Conservation (phyloP, 2,888 invertebrate genomes). For the Acanthosepion esculentum region DNA sequence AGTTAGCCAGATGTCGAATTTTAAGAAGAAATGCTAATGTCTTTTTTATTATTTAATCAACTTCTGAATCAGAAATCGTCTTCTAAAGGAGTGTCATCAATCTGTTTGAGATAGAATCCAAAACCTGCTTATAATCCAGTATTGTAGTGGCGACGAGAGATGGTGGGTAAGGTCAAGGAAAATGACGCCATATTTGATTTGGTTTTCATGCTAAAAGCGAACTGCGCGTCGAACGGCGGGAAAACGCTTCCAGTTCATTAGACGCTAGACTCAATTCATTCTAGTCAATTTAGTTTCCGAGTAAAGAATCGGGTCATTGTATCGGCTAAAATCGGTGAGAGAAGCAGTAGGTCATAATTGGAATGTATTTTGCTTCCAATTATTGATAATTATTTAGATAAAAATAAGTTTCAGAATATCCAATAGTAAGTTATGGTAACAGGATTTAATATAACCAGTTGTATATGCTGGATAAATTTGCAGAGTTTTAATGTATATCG, state of each 20-base stretch:
- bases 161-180: neutral
- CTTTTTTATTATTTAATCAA: too few species aligned
- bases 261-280: neutral
- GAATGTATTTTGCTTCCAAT: constrained; percentile 14
- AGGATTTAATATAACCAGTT: too few species aligned
- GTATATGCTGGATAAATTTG: too few species aligned
- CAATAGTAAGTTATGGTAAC: neutral
- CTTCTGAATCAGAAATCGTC: too few species aligned
- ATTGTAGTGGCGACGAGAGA: neutral
- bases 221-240: neutral
- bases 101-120: too few species aligned
- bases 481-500: too few species aligned
- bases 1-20: too few species aligned
- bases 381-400: neutral
- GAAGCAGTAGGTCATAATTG: neutral
- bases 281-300: neutral
- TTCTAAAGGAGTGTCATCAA: too few species aligned
- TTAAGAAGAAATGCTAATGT: too few species aligned
- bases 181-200: constrained; percentile 16
- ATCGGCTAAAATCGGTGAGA: neutral
- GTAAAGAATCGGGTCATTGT: neutral
- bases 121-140: neutral
- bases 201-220: neutral
- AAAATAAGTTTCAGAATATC: neutral
- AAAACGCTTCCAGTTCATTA: neutral